Evolutionary conservation across 1,140 invertebrate genomes (phyloP).

Genomic region (Zaprionus lachaisei): DNA sequence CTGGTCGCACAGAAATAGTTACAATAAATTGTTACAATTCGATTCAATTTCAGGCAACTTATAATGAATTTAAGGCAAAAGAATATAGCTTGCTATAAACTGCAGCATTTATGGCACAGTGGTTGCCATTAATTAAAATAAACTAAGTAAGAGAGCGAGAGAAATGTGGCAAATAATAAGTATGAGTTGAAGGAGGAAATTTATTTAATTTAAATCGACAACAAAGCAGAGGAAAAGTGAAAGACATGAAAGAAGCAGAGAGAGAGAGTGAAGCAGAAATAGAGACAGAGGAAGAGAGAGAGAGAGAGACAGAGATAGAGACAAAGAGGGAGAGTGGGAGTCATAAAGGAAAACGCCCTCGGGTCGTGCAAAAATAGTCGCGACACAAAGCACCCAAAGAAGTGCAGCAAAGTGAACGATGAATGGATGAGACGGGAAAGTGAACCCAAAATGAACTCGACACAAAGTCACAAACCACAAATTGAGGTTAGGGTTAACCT

Average conservation of each 20-base stretch:
- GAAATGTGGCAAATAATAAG: background rate
- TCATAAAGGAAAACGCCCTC: background rate
- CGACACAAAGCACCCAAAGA: slow-evolving; percentile 60
- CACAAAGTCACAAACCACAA: slow-evolving; percentile 22
- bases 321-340: background rate
- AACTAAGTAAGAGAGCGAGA: background rate
- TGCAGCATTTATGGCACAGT: background rate
- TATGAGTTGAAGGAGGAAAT: background rate
- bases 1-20: background rate
- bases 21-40: background rate
- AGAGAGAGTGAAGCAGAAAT: background rate
- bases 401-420: slow-evolving; percentile 25
- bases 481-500: slow-evolving; percentile 2
- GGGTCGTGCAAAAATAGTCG: slow-evolving; percentile 31
- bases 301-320: background rate
- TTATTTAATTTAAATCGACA: background rate
- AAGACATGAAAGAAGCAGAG: background rate
- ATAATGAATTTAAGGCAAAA: background rate
- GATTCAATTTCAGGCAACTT: background rate
- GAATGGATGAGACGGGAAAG: slow-evolving; percentile 6
- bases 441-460: background rate
- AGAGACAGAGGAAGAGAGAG: background rate
- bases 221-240: background rate
- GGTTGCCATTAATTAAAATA: background rate
- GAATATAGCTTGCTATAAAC: background rate